A percentile compares a stretch with the other conserved stretches of the same genome.
These are phyloP conservation scores for Choloepus didactylus DNA, from an alignment of 2,797 vertebrate species.

Conservation along the genomic window DNA sequence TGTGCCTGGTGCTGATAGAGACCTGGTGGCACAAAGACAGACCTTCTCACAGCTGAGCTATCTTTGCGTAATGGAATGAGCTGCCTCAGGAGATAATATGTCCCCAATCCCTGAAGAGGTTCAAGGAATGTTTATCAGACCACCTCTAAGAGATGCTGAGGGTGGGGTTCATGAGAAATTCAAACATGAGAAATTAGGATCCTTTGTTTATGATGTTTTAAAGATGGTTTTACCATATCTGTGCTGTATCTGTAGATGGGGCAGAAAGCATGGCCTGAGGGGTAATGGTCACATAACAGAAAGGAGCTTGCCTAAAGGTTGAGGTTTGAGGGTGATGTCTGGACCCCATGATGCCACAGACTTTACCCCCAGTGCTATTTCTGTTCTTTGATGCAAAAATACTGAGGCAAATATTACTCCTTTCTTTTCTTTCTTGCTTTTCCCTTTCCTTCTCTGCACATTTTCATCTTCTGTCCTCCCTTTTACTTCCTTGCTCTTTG, in stretches of 20 bases:
- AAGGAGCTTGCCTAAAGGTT: not conserved
- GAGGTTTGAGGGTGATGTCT: not conserved
- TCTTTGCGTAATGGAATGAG: not conserved
- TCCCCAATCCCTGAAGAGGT: not conserved
- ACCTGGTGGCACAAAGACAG: not conserved
- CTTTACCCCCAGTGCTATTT: not conserved
- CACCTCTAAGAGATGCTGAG: not conserved
- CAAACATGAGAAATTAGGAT: not conserved
- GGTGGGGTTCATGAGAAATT: not conserved
- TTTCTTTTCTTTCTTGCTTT: not conserved
- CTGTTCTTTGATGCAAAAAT: not conserved
- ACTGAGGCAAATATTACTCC: not conserved
- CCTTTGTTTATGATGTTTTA: not conserved
- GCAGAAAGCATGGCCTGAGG: not conserved
- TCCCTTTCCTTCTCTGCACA: too few relatives aligned
- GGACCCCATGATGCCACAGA: not conserved
- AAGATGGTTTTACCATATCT: not conserved
- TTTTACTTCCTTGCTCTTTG: fast-evolving
- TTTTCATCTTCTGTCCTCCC: not conserved
- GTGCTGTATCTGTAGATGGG: not conserved
- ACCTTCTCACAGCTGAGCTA: not conserved
- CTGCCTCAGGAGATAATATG: not conserved
- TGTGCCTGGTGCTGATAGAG: not conserved
- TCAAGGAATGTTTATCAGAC: not conserved
- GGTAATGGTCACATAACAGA: not conserved